Conservation (phyloP, 2,888 invertebrate species). For the Drosophila parthenogenetica region DNA sequence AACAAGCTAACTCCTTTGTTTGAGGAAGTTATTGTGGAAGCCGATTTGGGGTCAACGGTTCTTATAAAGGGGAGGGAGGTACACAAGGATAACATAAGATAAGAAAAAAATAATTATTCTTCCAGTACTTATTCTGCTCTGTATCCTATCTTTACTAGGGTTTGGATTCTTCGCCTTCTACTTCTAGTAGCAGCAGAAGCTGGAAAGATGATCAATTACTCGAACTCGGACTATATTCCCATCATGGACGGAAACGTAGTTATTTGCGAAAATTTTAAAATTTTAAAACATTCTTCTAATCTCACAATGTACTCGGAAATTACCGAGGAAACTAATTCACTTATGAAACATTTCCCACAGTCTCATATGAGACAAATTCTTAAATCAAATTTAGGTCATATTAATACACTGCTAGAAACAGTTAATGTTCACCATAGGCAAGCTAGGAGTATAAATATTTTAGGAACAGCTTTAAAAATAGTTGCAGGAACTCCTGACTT, state of each 20-base stretch:
- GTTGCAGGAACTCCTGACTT: not conserved
- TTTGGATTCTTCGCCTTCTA: not conserved
- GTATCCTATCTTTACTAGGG: not conserved
- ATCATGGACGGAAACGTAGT: constrained; percentile 23
- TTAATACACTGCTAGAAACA: not conserved
- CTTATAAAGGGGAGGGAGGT: not conserved
- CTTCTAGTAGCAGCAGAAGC: not conserved
- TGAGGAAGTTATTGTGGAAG: not conserved
- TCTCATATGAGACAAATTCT: constrained; percentile 6
- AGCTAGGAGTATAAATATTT: too few species aligned
- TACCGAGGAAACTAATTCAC: not conserved
- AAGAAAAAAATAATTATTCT: not conserved
- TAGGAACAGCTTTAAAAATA: not conserved
- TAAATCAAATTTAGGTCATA: not conserved
- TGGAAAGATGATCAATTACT: constrained; percentile 15
- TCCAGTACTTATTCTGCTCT: too few species aligned
- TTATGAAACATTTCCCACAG: not conserved
- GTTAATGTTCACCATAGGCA: not conserved
- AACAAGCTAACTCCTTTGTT: constrained; percentile 7
- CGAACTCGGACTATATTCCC: constrained; percentile 23
- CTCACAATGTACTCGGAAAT: constrained; percentile 9
- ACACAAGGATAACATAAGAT: constrained; percentile 4
- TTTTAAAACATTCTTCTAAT: constrained; percentile 18
- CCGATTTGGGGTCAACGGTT: constrained; percentile 9
- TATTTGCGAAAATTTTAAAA: constrained; percentile 17